Evolutionary conservation across 2,113 vertebrate species (phyloP), one percentile per base, ranked within the genome.

Genomic region (Corydoras maculifer): DNA sequence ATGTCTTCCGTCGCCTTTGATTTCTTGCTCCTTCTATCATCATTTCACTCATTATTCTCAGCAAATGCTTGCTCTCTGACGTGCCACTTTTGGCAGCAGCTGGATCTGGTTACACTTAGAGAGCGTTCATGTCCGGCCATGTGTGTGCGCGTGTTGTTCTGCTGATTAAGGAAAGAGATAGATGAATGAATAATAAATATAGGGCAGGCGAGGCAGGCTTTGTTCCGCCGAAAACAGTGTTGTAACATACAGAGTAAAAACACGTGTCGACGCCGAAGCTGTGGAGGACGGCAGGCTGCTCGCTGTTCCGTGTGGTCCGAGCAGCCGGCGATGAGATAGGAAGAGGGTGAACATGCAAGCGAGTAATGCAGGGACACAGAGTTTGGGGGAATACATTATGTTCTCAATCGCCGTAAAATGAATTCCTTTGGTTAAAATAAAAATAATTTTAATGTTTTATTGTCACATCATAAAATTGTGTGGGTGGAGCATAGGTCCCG

Each of bases 131-230:
- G 62, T 78, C 31, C 51, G 32, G 62, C 60, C 72, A 60, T 65
- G 60, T 79, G 78, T 82, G 60, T 75, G 78, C 75, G 64, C 50
- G 49, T 73, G 75, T 75, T 80, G 72, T 75, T 79, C 69, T 77
- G 59, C 62, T 73, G 75, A 79, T 78, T 74, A 70, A 70, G 74
- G 55, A 70, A 78, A 78, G 50, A 75, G 70, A 79, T 73, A 76
- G 62, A 71, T 73, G 67, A 65, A 73, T 77, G 58, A 79, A 74
- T 67, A 76, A 81, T 68, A 84, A 79, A 78, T 75, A 59, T 50
- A 68, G 35, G 12, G 2, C 30, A 51, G 70, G 60, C 75, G 68
- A 63, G 74, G 74, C 50, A 54, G 62, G 62, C 78, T 81, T 81
- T 75, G 70, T 77, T 80, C 14, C 10, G 12, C 49, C 61, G 64